Base-by-base conservation (phyloP, 2,797 vertebrate species). In the Tarsius wallacei region DNA sequence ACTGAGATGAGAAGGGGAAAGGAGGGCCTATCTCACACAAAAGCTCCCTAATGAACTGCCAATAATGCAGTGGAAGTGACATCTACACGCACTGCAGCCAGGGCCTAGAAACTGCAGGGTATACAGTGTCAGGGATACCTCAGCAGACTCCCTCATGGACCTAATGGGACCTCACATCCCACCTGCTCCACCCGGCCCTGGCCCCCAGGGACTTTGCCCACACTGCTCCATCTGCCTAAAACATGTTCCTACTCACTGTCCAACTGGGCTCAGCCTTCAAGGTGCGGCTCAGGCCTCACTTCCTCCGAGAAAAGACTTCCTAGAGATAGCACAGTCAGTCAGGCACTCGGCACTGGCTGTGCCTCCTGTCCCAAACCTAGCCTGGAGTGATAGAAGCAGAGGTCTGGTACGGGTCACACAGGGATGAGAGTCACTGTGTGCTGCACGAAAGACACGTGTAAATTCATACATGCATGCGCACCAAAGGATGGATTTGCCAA, bases 1-100 rank as follows among this genome's bases (percentile, higher is more conserved):
- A 0, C 1, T 0, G 42, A 1, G 0, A 36, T 1, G 24, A 19
- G 8, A 24, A 14, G 5, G 3, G 57, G 12, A 11, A 6, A 9
- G 8, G 17, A 33, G 31, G 31, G 70, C 61, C 4, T 10, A 12
- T 9, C 19, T 0, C 31, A 2, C 26, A 33, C 16, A 36, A 1
- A 17, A 63, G 73, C 1, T 2, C 49, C 59, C 33, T 24, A 14
- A 33, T 11, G 14, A 7, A 16, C 17, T 2, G 0, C 51, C 14
- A 16, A 31, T 59, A 47, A 22, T 2, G 0, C 4, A 7, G 36
- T 42, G 9, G 8, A 28, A 1, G 14, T 17, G 10, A 19, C 2
- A 0, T 14, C 47, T n/a, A 2, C 4, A 0, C 0, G 19, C 5
- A 63, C 3, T 1, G 36, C 22, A 42, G 49, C 82, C 17, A 5